These are phyloP conservation scores for Hydropotes inermis DNA, from an alignment of 2,113 vertebrate genomes.

Conservation along the genomic window DNA sequence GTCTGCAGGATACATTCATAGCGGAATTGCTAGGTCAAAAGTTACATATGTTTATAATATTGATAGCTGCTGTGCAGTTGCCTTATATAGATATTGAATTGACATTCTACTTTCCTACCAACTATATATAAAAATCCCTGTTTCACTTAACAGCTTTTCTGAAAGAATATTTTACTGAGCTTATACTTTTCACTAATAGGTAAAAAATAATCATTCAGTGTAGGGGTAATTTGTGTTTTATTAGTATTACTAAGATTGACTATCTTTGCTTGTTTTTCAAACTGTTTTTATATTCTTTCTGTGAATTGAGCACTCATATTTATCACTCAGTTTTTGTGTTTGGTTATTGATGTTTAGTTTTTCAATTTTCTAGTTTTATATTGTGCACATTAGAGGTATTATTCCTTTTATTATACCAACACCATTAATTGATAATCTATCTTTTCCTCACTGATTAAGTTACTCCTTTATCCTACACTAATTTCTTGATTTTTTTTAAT, in stretches of 20 bases:
- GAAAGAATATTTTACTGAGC: background rate
- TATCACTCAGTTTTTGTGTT: background rate
- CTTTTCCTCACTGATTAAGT: background rate
- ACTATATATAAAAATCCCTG: background rate
- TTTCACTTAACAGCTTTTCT: background rate
- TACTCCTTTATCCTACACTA: background rate
- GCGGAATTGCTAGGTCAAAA: background rate
- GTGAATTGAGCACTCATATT: background rate
- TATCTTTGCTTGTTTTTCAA: background rate
- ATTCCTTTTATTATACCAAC: background rate
- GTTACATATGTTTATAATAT: background rate
- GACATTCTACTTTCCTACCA: background rate
- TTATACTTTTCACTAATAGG: background rate
- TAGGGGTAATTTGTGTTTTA: background rate
- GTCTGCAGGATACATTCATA: background rate
- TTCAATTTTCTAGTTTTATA: background rate
- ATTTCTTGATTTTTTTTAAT: background rate
- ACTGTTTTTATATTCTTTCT: background rate
- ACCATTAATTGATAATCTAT: background rate
- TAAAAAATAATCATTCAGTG: background rate
- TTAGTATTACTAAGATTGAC: background rate
- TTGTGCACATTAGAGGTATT: background rate
- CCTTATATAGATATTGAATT: background rate
- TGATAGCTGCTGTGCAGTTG: background rate
- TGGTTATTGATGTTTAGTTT: background rate